These are phyloP conservation scores for Nemopilema nomurai DNA, from an alignment of 30 jellyfish, hydroid and myxozoan species.

Conservation along the genomic window DNA sequence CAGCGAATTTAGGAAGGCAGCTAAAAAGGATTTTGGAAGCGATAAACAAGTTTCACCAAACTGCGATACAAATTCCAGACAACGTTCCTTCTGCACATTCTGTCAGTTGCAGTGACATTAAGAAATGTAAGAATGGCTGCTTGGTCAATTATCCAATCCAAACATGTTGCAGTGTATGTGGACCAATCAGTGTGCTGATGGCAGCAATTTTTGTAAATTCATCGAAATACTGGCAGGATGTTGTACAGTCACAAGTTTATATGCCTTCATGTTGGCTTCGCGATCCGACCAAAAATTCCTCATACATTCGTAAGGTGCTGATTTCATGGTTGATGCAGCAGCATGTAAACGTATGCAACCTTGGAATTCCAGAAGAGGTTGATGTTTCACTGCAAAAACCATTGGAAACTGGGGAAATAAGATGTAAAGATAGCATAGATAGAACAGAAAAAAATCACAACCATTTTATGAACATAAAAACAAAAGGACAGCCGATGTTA, in stretches of 20 bases:
- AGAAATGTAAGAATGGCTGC: not conserved
- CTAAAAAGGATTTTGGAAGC: slow-evolving; percentile 17
- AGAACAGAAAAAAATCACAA: no score
- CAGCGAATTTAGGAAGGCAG: slow-evolving; percentile 5
- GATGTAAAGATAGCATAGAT: no score
- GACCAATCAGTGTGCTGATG: not conserved
- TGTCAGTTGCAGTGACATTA: not conserved
- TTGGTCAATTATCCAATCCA: not conserved
- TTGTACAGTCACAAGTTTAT: not conserved
- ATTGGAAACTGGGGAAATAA: no score
- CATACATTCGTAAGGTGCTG: no score
- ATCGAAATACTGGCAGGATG: not conserved
- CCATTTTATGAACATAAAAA: no score
- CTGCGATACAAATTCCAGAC: not conserved
- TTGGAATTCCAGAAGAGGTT: no score
- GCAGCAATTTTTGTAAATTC: not conserved
- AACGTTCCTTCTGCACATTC: not conserved
- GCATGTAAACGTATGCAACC: no score
- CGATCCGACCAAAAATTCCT: no score
- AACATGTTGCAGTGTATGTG: not conserved
- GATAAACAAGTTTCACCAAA: not conserved
- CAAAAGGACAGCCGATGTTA: no score
- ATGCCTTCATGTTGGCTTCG: no score
- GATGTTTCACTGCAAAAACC: no score
- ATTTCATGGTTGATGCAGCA: no score